Percentiles rank a stretch among this genome's conserved stretches.
Conservation (phyloP, 2,113 vertebrate species). For the Charina bottae region DNA sequence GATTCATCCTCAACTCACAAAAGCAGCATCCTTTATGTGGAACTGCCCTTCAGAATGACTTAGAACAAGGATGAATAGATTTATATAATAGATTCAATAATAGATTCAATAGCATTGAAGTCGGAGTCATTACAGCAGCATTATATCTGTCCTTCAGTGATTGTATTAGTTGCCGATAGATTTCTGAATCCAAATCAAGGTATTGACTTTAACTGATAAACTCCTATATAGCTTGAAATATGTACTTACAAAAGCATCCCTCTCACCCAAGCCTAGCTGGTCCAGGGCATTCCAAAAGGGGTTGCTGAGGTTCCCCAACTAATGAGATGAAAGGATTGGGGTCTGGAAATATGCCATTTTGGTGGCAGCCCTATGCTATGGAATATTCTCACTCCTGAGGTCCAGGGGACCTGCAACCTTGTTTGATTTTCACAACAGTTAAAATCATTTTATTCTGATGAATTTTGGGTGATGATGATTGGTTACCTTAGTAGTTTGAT, state of each 20-base stretch:
- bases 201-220: neutral
- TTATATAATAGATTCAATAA: too few relatives aligned
- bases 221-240: neutral
- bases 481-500: neutral
- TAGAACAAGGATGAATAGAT: neutral
- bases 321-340: neutral
- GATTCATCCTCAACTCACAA: neutral
- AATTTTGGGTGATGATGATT: neutral
- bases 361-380: neutral
- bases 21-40: neutral
- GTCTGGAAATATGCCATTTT: neutral
- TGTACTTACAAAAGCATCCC: neutral
- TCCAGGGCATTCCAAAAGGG: neutral
- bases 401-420: neutral
- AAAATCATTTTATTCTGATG: neutral
- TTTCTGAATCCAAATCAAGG: neutral
- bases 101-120: too few relatives aligned
- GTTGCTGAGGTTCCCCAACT: neutral
- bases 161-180: neutral
- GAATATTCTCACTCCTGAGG: neutral
- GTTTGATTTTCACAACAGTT: neutral
- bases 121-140: too few relatives aligned
- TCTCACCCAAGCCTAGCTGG: neutral
- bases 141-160: neutral
- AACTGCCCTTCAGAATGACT: neutral